phyloP scores from a whole-genome alignment of 1,140 invertebrate species.

The Brachionus paranguensis region DNA sequence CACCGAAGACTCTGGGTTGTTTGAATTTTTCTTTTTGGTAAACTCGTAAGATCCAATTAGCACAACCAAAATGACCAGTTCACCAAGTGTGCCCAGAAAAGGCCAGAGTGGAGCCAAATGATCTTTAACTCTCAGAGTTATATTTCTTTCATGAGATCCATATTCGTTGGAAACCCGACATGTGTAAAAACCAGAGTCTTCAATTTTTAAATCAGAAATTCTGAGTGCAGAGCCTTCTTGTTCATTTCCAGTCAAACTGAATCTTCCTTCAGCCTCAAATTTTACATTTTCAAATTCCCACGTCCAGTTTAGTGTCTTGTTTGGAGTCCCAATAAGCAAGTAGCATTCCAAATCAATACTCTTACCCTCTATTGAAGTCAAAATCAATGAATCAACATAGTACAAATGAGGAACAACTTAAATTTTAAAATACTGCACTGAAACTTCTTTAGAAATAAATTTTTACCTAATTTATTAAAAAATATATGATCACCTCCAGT shows the following conservation, averaged over 20 bases:
- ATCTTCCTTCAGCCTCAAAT: not conserved
- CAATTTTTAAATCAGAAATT: not conserved
- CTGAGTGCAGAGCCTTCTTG: not conserved
- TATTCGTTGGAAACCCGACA: not conserved
- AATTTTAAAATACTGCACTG: not conserved
- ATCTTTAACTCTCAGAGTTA: constrained; percentile 19
- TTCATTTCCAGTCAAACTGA: not conserved
- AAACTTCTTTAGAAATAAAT: not conserved
- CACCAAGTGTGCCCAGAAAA: not conserved
- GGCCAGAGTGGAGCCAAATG: constrained; percentile 21
- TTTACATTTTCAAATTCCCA: not conserved
- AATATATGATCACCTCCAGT: not conserved
- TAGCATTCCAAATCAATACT: not conserved
- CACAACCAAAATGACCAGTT: not conserved
- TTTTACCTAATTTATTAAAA: constrained; percentile 6
- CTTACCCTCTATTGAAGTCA: not conserved
- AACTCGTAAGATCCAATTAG: not conserved
- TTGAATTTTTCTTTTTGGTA: not conserved
- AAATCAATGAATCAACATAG: not conserved
- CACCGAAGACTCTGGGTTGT: not conserved
- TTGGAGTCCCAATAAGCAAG: not conserved
- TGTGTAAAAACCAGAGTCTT: not conserved
- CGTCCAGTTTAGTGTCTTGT: not conserved
- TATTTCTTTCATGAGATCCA: constrained; percentile 8
- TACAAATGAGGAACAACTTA: constrained; percentile 21